phyloP scores from a whole-genome alignment of 2,113 vertebrate species.

The Equus quagga region DNA sequence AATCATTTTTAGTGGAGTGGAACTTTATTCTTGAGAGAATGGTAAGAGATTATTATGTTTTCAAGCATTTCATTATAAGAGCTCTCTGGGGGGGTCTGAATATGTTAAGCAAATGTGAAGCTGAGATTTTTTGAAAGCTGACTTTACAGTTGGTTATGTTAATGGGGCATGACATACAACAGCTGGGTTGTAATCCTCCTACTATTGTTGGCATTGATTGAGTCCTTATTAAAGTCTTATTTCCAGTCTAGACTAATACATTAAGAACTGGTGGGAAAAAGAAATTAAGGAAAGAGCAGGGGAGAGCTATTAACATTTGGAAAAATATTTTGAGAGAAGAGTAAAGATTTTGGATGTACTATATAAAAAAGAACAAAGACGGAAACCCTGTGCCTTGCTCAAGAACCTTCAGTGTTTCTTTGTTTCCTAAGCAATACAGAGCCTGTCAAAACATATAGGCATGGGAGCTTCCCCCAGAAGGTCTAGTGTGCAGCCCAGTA shows the following conservation, averaged over 20 bases:
- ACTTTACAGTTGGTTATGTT: conserved; percentile 72
- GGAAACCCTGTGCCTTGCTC: neutral
- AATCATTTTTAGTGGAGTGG: conserved; percentile 42
- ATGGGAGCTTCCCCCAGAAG: neutral
- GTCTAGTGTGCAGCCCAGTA: neutral
- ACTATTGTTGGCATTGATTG: conserved; percentile 63
- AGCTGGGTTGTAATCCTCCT: conserved; percentile 72
- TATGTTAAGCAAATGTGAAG: conserved; percentile 54
- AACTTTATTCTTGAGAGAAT: conserved; percentile 42
- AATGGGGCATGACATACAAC: conserved; percentile 63
- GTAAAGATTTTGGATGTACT: neutral
- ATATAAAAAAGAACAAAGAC: neutral
- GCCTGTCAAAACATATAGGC: neutral
- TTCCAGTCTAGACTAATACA: conserved; percentile 63
- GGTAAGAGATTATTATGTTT: conserved; percentile 47
- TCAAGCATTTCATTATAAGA: conserved; percentile 28
- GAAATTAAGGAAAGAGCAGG: conserved; percentile 9
- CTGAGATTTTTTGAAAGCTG: conserved; percentile 57
- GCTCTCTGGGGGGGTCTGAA: conserved; percentile 64
- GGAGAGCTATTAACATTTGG: neutral
- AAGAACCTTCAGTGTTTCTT: neutral
- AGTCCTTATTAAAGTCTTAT: conserved; percentile 55
- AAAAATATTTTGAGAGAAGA: neutral
- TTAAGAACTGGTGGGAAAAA: conserved; percentile 45
- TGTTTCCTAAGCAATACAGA: neutral